phyloP scores from a whole-genome alignment of 2,888 invertebrate genomes.

The Epinotia demarniana region DNA sequence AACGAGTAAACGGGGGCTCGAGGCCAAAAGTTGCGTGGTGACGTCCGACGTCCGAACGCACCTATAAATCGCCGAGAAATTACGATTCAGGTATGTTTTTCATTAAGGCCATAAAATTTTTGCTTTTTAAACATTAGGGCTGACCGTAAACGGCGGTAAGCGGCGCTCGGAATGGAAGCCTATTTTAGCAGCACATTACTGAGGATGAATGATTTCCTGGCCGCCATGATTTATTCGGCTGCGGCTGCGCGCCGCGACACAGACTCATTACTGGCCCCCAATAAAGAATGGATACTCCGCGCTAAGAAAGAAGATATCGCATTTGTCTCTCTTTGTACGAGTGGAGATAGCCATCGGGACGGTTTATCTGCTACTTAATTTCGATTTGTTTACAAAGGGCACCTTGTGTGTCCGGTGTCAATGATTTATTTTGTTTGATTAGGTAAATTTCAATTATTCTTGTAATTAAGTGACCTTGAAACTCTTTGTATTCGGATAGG shows the following conservation, averaged over 20 bases:
- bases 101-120: conserved; percentile 67
- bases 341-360: conserved; percentile 58
- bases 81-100: conserved; percentile 61
- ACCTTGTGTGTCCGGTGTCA: conserved; percentile 31
- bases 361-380: conserved; percentile 52
- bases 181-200: conserved; percentile 83
- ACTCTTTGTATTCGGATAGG: conserved; percentile 25
- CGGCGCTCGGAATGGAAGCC: conserved; percentile 73
- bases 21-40: conserved; percentile 43
- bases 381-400: conserved; percentile 51
- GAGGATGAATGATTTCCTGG: conserved; percentile 84
- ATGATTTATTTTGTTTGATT: conserved; percentile 16
- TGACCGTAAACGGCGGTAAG: conserved; percentile 65
- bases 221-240: conserved; percentile 77
- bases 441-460: conserved; percentile 16
- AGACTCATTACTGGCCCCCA: conserved; percentile 70
- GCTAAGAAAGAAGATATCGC: conserved; percentile 66
- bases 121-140: conserved; percentile 72
- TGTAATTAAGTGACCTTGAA: background rate
- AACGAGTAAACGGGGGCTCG: conserved; percentile 32
- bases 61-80: conserved; percentile 46
- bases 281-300: conserved; percentile 77
- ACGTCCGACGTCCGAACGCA: conserved; percentile 47
- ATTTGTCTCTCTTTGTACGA: conserved; percentile 77
- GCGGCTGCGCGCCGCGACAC: conserved; percentile 66